Evolutionary conservation across 2,113 vertebrate genomes (phyloP), one percentile per base, ranked within the genome.

Genomic region (Columbina picui): DNA sequence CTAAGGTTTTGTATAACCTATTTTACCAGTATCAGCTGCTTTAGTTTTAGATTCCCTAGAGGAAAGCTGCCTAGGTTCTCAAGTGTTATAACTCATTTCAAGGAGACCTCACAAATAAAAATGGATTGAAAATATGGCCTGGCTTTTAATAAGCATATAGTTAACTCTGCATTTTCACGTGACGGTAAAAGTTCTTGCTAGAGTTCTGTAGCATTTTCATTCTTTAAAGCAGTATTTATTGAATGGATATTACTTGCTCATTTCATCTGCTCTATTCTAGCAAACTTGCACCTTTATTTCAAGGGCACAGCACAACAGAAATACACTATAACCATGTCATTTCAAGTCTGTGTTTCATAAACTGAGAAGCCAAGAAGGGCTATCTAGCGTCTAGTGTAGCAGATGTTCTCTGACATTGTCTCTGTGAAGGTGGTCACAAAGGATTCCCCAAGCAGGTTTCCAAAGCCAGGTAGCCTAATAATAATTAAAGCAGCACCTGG

Each of bases 11-110:
- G 74, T 92, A 90, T 96, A 96, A 97, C 83, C 78, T 65, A 32
- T 95, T 97, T 97, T 97, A 95, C 92, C 96, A 95, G 93, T 67
- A 96, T 97, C 97, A 97, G 95, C 96, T 96, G 97, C 92, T 91
- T 21, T 47, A 56, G 87, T 94, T 97, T 96, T 82, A 92, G 67
- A 78, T 93, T 85, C 87, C 87, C 79, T 30, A 39, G 80, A 94
- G 96, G 95, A 95, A 96, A 95, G 55, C 82, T 83, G 93, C 89
- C 90, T 82, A 93, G 78, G 65, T 83, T 96, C 93, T 96, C 57
- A 76, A 68, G 80, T 94, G 97, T 97, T 95, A 96, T 80, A 89
- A 95, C 83, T 83, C 52, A 59, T 96, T 97, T 96, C 92, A 94
- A 96, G 96, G 96, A 95, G 97, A 95, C 87, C 97, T 94, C 95